These are phyloP conservation scores for human (Homo sapiens) DNA, from an alignment of 2,113 vertebrate species.

Conservation along the genomic window GRCh38 chr7:45029001-45029500, in stretches of 20 bases:
- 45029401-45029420: fast-evolving
- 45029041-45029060: neutral
- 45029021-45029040: neutral
- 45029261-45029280: neutral
- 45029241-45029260: neutral
- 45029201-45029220: fast-evolving
- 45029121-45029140: neutral
- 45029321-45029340: neutral
- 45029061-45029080: neutral
- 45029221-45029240: neutral
- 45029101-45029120: neutral
- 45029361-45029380: neutral
- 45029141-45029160: neutral
- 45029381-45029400: fast-evolving
- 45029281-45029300: neutral
- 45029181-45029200: too few species aligned
- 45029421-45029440: neutral
- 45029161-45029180: too few species aligned
- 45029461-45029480: neutral
- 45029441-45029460: neutral
- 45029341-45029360: neutral
- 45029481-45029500: neutral
- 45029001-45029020: too few species aligned
- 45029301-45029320: neutral
- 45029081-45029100: neutral